Percentiles rank a stretch among this genome's conserved stretches.
These are phyloP conservation scores for Cyrtodaria siliqua DNA, from an alignment of 2,888 invertebrate species.

Conservation along the genomic window DNA sequence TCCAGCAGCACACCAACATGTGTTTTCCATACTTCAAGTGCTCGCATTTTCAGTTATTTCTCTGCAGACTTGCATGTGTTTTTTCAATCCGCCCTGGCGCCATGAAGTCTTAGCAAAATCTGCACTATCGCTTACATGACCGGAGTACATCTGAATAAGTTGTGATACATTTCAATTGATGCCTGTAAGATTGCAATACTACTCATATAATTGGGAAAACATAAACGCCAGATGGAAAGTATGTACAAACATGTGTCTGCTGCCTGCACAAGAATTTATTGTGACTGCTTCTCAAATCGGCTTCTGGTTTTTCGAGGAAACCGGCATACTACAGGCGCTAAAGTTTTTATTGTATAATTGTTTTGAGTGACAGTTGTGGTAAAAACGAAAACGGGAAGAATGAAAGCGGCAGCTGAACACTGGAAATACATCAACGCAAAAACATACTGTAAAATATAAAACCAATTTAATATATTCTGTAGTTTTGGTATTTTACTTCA, in stretches of 20 bases:
- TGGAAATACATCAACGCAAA: too few relatives aligned
- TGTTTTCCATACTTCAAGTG: conserved; percentile 59
- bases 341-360: too few relatives aligned
- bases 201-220: conserved; percentile 60
- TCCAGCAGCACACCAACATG: conserved; percentile 57
- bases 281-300: neutral
- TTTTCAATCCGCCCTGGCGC: conserved; percentile 55
- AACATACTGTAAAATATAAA: too few relatives aligned
- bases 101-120: conserved; percentile 56
- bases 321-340: too few relatives aligned
- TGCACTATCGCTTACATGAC: conserved; percentile 55
- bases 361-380: too few relatives aligned
- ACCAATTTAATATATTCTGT: too few relatives aligned
- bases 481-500: too few relatives aligned
- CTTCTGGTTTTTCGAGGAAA: too few relatives aligned
- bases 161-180: conserved; percentile 46
- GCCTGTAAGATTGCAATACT: conserved; percentile 59
- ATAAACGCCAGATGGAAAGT: conserved; percentile 57
- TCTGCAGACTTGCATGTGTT: conserved; percentile 55
- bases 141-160: conserved; percentile 37
- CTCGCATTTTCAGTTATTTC: conserved; percentile 26
- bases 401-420: too few relatives aligned
- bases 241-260: conserved; percentile 57
- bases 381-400: too few relatives aligned
- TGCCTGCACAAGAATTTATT: neutral